Conservation (phyloP, 2,113 vertebrate species). For the Scomber scombrus region DNA sequence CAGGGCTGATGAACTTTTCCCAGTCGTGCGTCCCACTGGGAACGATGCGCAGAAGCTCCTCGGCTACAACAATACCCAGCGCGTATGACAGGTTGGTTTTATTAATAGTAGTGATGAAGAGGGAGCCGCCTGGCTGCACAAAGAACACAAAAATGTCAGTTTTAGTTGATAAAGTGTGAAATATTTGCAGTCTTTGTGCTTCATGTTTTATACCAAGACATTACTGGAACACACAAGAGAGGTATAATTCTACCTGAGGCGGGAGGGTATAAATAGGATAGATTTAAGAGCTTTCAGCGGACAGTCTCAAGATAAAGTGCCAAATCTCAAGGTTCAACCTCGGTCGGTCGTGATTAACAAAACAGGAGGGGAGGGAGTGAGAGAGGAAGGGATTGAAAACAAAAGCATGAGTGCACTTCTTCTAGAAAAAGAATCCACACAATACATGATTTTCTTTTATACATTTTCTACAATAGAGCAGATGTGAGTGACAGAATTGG, state of each 20-base stretch:
- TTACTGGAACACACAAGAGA: not conserved
- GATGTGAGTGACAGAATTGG: conserved; percentile 1
- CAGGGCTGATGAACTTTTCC: conserved; percentile 95
- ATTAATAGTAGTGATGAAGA: conserved; percentile 97
- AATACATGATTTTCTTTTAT: not conserved
- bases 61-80: conserved; percentile 91
- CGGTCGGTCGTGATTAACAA: not conserved
- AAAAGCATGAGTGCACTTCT: not conserved
- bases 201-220: not conserved
- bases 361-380: not conserved
- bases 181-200: not conserved
- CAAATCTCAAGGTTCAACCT: conserved; percentile 26
- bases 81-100: conserved; percentile 93
- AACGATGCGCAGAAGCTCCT: conserved; percentile 90
- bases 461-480: not conserved
- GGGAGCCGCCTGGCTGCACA: conserved; percentile 89
- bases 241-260: not conserved
- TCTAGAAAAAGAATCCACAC: conserved; percentile 18
- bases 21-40: conserved; percentile 96
- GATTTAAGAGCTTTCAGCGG: conserved; percentile 39
- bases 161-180: not conserved
- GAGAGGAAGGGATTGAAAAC: not conserved
- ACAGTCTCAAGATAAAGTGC: not conserved
- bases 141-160: not conserved
- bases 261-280: conserved; percentile 34